phyloP scores from a whole-genome alignment of 2,113 vertebrate species.

The Cynocephalus volans region DNA sequence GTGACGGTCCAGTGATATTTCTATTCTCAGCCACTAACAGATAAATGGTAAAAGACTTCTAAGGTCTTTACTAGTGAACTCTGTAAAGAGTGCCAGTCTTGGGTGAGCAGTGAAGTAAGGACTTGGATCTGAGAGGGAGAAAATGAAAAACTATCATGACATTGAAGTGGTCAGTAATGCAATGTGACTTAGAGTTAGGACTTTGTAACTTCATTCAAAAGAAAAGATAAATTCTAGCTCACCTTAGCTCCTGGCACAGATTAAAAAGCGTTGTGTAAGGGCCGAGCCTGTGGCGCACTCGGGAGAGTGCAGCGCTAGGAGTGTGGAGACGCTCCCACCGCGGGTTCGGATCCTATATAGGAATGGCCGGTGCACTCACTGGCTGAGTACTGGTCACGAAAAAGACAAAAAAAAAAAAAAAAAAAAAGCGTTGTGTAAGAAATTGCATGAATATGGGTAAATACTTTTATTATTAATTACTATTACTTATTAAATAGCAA shows the following conservation, averaged over 20 bases:
- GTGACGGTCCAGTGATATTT: constrained; percentile 68
- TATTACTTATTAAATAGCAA: background rate
- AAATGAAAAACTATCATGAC: constrained; percentile 54
- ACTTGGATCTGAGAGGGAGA: constrained; percentile 55
- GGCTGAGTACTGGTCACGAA: too few species aligned
- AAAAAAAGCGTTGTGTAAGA: too few species aligned
- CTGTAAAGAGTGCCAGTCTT: constrained; percentile 51
- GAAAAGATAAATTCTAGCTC: background rate
- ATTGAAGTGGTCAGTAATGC: constrained; percentile 33
- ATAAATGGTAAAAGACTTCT: constrained; percentile 73
- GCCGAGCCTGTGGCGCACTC: too few species aligned
- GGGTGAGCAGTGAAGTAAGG: constrained; percentile 46
- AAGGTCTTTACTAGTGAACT: constrained; percentile 70
- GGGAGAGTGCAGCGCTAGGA: too few species aligned
- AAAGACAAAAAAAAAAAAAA: too few species aligned
- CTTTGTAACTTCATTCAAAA: background rate
- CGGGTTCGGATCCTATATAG: too few species aligned
- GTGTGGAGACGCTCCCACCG: too few species aligned
- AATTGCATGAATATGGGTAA: background rate
- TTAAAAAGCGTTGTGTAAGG: too few species aligned
- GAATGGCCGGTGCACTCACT: too few species aligned
- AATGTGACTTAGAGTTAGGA: background rate
- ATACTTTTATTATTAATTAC: background rate
- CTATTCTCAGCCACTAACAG: constrained; percentile 57
- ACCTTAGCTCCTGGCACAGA: background rate